These are phyloP conservation scores for Capreolus pygargus DNA, from an alignment of 2,113 vertebrate species.

Conservation along the genomic window DNA sequence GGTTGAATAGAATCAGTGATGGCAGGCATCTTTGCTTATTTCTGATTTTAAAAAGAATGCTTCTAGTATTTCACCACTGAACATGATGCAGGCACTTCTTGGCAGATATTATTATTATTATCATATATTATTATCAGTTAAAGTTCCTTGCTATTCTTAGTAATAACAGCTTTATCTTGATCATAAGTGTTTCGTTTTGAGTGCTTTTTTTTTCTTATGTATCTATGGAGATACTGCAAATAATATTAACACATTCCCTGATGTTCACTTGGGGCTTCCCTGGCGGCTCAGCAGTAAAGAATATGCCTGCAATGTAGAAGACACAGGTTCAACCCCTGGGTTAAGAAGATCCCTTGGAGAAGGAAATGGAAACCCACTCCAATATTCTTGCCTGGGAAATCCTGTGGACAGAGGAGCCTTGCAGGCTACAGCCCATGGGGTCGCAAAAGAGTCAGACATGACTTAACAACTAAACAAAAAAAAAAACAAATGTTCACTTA, in stretches of 20 bases:
- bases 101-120: background rate
- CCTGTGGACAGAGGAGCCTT: background rate
- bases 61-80: background rate
- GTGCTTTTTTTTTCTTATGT: background rate
- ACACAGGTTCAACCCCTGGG: background rate
- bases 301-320: background rate
- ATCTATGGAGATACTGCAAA: background rate
- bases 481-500: background rate
- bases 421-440: background rate
- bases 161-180: background rate
- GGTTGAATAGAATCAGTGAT: background rate
- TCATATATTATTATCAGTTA: background rate
- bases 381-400: background rate
- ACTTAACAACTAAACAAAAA: background rate
- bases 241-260: background rate
- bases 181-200: background rate
- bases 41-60: background rate
- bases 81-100: fast-evolving
- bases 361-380: background rate
- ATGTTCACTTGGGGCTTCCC: background rate
- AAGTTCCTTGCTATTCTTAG: background rate
- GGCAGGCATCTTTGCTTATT: background rate
- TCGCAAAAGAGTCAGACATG: background rate
- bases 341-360: background rate
- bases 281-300: background rate